Base-by-base conservation (phyloP, 2,888 invertebrate genomes). In the Altica lythri region DNA sequence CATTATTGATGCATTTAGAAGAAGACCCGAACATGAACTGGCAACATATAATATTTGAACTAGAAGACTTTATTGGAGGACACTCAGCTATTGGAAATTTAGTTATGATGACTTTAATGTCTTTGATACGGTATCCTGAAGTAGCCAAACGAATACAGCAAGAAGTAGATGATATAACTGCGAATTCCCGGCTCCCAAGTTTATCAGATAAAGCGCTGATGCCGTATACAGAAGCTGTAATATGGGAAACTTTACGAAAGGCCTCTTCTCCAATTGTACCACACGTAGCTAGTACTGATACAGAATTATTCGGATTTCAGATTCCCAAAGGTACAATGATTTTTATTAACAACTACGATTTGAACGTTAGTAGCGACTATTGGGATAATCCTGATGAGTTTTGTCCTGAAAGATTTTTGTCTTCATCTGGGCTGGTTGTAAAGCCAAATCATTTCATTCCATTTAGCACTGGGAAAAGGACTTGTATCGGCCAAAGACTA, bases 251-350 rank as follows among this genome's bases (percentile, higher is more conserved):
- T 1, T 75, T 93, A 0, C 77, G 94, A 43, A 85, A 86, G 47
- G 84, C 89, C 0, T 91, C 92, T 0, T 93, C 93, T 0, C 93
- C 94, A 0, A 93, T 94, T 53, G 93, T 94, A 0, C 94, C 94
- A 0, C 93, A 93, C 69, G 92, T 92, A 0, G 91, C 93, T 0
- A 89, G 89, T 1, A 83, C 86, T 64, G 86, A 89, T 67, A 86
- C 88, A 0, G 79, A 81, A 1, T 83, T 94, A 3, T 82, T 84
- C 32, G 91, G 88, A 0, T 89, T 82, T 67, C 80, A 82, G 0
- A 82, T 93, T 0, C 82, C 85, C 42, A 88, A 88, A 68, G 92
- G 89, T 0, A 90, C 92, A 0, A 81, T 92, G 46, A 83, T 93
- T 0, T 89, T 93, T 68, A 84, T 93, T 16, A 93, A 93, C 69